Conservation (phyloP, 2,113 vertebrate genomes). For the Mirounga angustirostris region DNA sequence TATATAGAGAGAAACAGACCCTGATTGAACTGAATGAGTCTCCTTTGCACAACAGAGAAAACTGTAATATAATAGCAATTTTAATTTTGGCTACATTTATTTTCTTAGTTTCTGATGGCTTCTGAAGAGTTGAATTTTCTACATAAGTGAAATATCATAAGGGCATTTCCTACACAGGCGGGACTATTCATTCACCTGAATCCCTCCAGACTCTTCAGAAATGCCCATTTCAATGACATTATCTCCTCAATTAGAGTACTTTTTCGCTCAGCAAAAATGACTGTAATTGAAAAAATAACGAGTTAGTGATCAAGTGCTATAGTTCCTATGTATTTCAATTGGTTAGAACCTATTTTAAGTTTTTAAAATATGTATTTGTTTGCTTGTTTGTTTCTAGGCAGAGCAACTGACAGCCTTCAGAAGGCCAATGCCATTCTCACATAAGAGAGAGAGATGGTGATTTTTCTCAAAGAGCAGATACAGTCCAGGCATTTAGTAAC, state of each 20-base stretch:
- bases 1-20: neutral
- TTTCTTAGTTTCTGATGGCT: slow-evolving; percentile 20
- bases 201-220: neutral
- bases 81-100: neutral
- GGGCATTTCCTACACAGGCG: neutral
- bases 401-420: neutral
- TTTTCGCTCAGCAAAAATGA: neutral
- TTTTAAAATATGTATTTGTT: neutral
- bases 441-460: neutral
- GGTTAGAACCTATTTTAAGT: neutral
- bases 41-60: neutral
- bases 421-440: neutral
- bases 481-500: neutral
- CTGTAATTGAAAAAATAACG: slow-evolving; percentile 19
- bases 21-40: neutral
- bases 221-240: neutral
- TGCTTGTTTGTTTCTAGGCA: neutral
- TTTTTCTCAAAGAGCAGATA: slow-evolving; percentile 34
- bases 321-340: neutral
- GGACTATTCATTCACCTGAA: neutral
- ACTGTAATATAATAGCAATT: neutral
- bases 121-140: slow-evolving; percentile 10
- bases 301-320: neutral
- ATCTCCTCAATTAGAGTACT: neutral
- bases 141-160: neutral